These are phyloP conservation scores for Clarias laeviceps DNA, from an alignment of 2,797 vertebrate genomes.

Conservation along the genomic window DNA sequence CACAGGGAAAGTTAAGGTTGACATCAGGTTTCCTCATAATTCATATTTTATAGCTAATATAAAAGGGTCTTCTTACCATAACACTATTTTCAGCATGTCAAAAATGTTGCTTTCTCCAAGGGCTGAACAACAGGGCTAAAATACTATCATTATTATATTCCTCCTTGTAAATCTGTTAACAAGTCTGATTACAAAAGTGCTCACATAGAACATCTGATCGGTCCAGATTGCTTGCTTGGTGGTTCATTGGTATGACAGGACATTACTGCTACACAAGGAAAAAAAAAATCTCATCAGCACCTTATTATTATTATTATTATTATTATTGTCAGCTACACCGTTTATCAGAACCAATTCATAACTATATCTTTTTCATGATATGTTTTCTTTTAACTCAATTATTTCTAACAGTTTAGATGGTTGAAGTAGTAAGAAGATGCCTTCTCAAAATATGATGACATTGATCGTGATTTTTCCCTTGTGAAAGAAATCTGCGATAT, in stretches of 20 bases:
- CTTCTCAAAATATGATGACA: too few relatives aligned
- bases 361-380: not conserved
- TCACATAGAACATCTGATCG: not conserved
- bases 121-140: not conserved
- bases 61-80: not conserved
- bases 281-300: not conserved
- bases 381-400: not conserved
- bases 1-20: too few relatives aligned
- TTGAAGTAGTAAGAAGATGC: not conserved
- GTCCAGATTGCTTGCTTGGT: too few relatives aligned
- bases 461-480: not conserved
- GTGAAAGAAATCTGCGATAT: not conserved
- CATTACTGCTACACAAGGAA: not conserved
- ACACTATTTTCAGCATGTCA: slow-evolving; percentile 15
- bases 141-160: not conserved
- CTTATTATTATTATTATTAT: not conserved
- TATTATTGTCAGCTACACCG: not conserved
- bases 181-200: not conserved
- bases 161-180: not conserved
- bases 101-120: slow-evolving; percentile 5
- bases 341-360: not conserved
- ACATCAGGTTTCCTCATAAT: slow-evolving; percentile 3
- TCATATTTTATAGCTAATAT: not conserved
- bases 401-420: not conserved
- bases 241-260: not conserved